phyloP scores from a whole-genome alignment of 2,888 invertebrate genomes.

The Acleris holmiana region DNA sequence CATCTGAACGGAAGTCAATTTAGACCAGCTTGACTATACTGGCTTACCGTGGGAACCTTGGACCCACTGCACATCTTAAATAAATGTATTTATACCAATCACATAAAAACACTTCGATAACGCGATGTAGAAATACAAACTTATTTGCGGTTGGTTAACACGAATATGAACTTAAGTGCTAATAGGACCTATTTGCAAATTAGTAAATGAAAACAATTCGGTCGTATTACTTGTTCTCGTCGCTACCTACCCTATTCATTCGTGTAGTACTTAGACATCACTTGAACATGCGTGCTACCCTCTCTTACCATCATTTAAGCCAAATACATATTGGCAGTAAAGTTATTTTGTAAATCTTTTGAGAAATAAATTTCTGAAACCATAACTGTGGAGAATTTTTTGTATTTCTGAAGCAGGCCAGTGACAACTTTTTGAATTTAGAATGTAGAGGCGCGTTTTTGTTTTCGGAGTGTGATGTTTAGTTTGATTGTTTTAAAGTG shows the following conservation, averaged over 20 bases:
- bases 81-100: neutral
- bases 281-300: neutral
- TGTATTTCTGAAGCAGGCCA: neutral
- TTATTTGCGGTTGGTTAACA: neutral
- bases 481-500: too few relatives aligned
- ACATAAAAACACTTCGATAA: constrained; percentile 7
- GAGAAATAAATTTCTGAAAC: too few relatives aligned
- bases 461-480: too few relatives aligned
- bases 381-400: too few relatives aligned
- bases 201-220: neutral
- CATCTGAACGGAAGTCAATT: constrained; percentile 17
- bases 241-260: too few relatives aligned
- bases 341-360: too few relatives aligned
- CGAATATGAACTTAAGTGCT: neutral
- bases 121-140: constrained; percentile 18
- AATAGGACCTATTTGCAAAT: too few relatives aligned
- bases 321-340: too few relatives aligned
- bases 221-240: too few relatives aligned
- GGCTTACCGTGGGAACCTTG: constrained; percentile 10
- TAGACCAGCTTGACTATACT: constrained; percentile 17
- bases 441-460: too few relatives aligned
- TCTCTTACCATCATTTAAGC: too few relatives aligned
- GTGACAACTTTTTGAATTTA: neutral
- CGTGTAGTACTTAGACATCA: too few relatives aligned
- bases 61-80: neutral